These are phyloP conservation scores for Bubo scandiacus DNA, from an alignment of 2,113 vertebrate genomes.

Conservation along the genomic window DNA sequence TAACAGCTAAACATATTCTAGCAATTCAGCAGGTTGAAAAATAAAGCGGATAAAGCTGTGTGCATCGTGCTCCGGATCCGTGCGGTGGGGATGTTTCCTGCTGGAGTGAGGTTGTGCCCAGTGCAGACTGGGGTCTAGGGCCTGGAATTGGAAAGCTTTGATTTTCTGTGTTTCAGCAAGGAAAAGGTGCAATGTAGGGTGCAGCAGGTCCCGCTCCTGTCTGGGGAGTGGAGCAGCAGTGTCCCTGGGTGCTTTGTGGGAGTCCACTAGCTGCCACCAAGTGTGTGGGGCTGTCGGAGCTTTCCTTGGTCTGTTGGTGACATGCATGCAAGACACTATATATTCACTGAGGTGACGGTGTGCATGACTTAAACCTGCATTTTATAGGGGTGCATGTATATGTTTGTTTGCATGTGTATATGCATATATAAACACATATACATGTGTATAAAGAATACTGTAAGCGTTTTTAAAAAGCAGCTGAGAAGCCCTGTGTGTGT, in stretches of 20 bases:
- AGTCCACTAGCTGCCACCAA: background rate
- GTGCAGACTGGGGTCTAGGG: background rate
- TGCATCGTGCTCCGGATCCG: rapidly evolving
- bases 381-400: background rate
- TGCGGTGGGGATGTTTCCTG: background rate
- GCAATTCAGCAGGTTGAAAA: conserved; percentile 11
- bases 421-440: background rate
- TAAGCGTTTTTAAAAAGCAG: background rate
- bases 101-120: background rate
- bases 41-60: background rate
- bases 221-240: background rate
- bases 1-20: conserved; percentile 8
- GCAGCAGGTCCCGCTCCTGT: background rate
- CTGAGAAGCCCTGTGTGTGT: background rate
- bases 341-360: background rate
- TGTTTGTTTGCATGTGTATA: background rate
- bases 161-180: background rate
- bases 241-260: rapidly evolving
- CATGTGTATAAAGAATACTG: background rate
- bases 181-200: background rate
- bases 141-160: background rate
- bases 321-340: no score
- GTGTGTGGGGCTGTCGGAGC: background rate
- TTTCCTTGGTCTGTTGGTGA: background rate
- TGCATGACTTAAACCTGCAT: background rate